Conservation (phyloP, 2,113 vertebrate species). For the Scomber scombrus region DNA sequence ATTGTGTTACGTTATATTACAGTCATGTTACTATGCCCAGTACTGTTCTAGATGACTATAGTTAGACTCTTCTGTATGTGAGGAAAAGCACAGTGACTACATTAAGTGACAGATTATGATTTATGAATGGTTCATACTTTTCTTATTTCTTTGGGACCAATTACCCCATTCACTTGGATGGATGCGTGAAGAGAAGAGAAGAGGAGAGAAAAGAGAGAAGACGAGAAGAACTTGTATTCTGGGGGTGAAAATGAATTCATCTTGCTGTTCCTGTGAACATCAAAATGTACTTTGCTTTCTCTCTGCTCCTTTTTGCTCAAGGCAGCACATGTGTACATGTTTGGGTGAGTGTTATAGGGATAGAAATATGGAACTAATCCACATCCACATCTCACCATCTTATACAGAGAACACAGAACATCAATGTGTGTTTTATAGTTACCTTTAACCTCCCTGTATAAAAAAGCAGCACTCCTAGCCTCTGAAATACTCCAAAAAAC, state of each 20-base stretch:
- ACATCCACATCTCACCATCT: too few species aligned
- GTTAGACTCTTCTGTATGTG: neutral
- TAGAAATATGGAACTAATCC: too few species aligned
- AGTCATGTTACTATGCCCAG: neutral
- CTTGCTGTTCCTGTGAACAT: conserved; percentile 5
- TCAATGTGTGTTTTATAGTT: too few species aligned
- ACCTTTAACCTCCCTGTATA: too few species aligned
- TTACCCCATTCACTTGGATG: conserved; percentile 32
- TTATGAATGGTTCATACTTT: conserved; percentile 37
- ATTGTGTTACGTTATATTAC: too few species aligned
- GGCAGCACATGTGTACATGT: neutral
- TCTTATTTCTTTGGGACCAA: conserved; percentile 60
- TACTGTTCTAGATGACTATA: neutral
- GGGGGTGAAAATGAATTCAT: conserved; percentile 1
- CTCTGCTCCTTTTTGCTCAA: neutral
- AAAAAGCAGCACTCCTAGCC: too few species aligned
- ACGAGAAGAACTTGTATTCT: conserved; percentile 1
- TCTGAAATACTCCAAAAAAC: too few species aligned
- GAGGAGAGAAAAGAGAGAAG: neutral
- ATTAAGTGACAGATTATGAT: conserved; percentile 35
- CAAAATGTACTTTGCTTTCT: conserved; percentile 14
- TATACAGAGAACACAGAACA: too few species aligned
- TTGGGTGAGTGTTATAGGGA: neutral
- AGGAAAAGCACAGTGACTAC: neutral
- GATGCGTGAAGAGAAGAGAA: conserved; percentile 12